These are phyloP conservation scores for Danaus melanippus DNA, from an alignment of 1,140 invertebrate species.

Conservation along the genomic window DNA sequence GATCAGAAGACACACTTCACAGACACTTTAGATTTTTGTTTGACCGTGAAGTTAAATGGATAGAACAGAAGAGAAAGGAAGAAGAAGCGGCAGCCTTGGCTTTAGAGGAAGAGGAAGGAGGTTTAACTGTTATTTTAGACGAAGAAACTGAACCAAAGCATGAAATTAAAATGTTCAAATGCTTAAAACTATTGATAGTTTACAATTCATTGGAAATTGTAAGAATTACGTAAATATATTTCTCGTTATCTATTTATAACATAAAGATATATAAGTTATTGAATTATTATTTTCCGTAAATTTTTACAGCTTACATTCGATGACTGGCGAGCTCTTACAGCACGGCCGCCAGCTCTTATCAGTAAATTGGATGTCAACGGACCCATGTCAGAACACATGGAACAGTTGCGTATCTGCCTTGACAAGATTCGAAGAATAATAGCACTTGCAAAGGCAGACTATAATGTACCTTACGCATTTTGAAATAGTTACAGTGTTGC, in stretches of 20 bases:
- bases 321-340: slow-evolving; percentile 45
- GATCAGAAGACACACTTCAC: slow-evolving; percentile 63
- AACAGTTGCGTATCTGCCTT: slow-evolving; percentile 50
- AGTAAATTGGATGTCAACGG: slow-evolving; percentile 44
- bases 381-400: slow-evolving; percentile 43
- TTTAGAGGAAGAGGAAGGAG: slow-evolving; percentile 24
- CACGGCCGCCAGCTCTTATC: slow-evolving; percentile 46
- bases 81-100: slow-evolving; percentile 22
- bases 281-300: too few relatives aligned
- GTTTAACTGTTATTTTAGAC: slow-evolving; percentile 13
- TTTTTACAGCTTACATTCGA: slow-evolving; percentile 34
- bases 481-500: too few relatives aligned
- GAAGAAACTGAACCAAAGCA: slow-evolving; percentile 18
- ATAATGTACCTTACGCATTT: slow-evolving; percentile 20
- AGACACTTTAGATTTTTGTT: slow-evolving; percentile 62
- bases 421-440: slow-evolving; percentile 45
- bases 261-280: too few relatives aligned
- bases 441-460: slow-evolving; percentile 27
- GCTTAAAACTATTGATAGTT: slow-evolving; percentile 45
- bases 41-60: slow-evolving; percentile 38
- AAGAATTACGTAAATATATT: slow-evolving; percentile 11
- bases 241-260: too few relatives aligned
- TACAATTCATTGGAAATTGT: slow-evolving; percentile 59
- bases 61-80: slow-evolving; percentile 25
- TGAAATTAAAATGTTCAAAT: slow-evolving; percentile 40